Evolutionary conservation across 2,888 invertebrate genomes (phyloP), one percentile per base, ranked within the genome.

Genomic region (Morinoia aosen): DNA sequence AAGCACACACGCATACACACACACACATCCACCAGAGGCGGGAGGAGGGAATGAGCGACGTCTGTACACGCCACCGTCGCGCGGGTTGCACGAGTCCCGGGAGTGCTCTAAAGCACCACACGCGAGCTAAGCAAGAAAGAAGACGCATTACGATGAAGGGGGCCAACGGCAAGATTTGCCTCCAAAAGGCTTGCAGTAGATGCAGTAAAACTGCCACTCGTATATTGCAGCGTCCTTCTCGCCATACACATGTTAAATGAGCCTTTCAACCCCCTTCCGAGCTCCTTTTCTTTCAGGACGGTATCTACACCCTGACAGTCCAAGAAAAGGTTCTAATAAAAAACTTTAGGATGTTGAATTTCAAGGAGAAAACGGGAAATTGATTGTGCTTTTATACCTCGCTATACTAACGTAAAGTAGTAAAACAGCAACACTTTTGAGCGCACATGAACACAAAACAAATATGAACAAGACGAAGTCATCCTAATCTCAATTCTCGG

Each of bases 111-210:
- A 93, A 93, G 93, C 93, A 90, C 90, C 40, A 48, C 93, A 57
- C 25, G 33, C 58, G 57, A 39, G 57, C 57, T 93, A 57, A 57
- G 57, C 56, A 57, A 93, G 57, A 93, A 57, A 93, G 57, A 93
- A 93, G 93, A 93, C 93, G 93, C 93, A 93, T 93, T 57, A 93
- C 93, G n/a, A 48, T 48, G 48, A 90, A 90, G 90, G 57, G 93
- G 12, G 93, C 56, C 93, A 91, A 48, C 90, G 57, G 57, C 93
- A 93, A 93, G 57, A 93, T 93, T 93, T 93, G 25, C 93, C 58
- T 57, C 33, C 93, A 93, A 93, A 90, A 93, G 57, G 57, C 93
- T 56, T 93, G 57, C 93, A 93, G 57, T 19, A 10, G 48, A 90
- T 10, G 90, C 48, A 40, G 57, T 93, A 93, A 57, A 93, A 56